These are phyloP conservation scores for Latheticus oryzae DNA, from an alignment of 2,888 invertebrate genomes.

Conservation along the genomic window DNA sequence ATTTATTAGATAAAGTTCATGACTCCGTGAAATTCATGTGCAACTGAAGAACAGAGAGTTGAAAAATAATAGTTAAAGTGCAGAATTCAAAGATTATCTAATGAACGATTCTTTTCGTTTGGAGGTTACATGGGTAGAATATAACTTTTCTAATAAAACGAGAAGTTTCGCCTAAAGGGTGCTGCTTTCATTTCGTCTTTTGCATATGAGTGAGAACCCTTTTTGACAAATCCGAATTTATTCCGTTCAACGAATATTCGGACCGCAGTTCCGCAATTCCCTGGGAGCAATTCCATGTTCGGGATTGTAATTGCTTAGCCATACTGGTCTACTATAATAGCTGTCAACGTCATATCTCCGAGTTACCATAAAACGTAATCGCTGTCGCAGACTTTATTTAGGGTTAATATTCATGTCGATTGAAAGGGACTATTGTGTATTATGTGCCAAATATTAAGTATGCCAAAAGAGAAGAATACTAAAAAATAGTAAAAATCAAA, in stretches of 20 bases:
- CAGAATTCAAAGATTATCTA: too few species aligned
- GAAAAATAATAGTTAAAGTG: too few species aligned
- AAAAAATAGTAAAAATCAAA: too few species aligned
- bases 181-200: conserved; percentile 15
- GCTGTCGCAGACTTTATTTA: too few species aligned
- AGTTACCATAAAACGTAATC: conserved; percentile 33
- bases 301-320: conserved; percentile 35
- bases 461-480: too few species aligned
- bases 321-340: conserved; percentile 27
- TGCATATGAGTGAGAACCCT: conserved; percentile 15
- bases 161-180: background rate
- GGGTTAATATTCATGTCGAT: too few species aligned
- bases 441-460: too few species aligned
- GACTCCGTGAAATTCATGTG: conserved; percentile 4
- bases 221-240: conserved; percentile 29
- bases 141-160: conserved; percentile 3
- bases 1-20: conserved; percentile 25
- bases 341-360: conserved; percentile 36
- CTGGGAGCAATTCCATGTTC: conserved; percentile 30
- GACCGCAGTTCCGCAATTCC: conserved; percentile 17
- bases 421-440: too few species aligned
- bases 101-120: too few species aligned
- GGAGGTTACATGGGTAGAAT: conserved; percentile 7
- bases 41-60: too few species aligned
- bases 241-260: conserved; percentile 3